Conservation (phyloP, 2,888 invertebrate genomes). For the Pegoplata infirma region DNA sequence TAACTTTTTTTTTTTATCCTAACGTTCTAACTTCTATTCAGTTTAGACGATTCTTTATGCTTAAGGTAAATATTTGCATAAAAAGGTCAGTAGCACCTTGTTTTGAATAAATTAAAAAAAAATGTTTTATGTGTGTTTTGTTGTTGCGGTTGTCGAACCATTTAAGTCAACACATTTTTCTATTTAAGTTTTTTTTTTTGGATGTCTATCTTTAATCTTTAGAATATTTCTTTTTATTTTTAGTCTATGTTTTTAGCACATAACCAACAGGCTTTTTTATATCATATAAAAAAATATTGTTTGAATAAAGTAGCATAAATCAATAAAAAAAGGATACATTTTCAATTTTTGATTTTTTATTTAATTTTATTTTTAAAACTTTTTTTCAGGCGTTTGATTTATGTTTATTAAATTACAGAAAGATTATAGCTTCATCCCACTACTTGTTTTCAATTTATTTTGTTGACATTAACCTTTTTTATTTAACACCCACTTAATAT, state of each 20-base stretch:
- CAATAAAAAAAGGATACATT: neutral
- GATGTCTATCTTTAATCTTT: slow-evolving; percentile 21
- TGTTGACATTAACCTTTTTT: neutral
- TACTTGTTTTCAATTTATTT: neutral
- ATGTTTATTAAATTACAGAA: neutral
- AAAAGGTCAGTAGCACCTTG: slow-evolving; percentile 75
- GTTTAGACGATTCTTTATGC: slow-evolving; percentile 1
- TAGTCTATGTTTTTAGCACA: neutral
- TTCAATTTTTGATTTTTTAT: neutral
- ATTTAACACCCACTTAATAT: neutral
- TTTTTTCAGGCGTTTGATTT: neutral
- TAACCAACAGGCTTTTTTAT: neutral
- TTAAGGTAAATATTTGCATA: slow-evolving; percentile 74
- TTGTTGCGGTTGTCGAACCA: slow-evolving; percentile 4
- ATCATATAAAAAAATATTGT: no score
- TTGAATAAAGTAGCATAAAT: neutral
- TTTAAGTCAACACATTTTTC: neutral
- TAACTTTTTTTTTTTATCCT: neutral
- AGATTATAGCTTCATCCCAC: no score
- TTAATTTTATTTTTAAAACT: neutral
- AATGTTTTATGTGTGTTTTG: neutral
- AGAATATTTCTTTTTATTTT: neutral
- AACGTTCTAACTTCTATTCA: neutral
- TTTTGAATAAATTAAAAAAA: slow-evolving; percentile 23
- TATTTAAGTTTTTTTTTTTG: neutral